Percentiles rank a stretch among this genome's conserved stretches.
Evolutionary conservation across 2,113 vertebrate genomes (phyloP).

Genomic region (Periophthalmus modestus): DNA sequence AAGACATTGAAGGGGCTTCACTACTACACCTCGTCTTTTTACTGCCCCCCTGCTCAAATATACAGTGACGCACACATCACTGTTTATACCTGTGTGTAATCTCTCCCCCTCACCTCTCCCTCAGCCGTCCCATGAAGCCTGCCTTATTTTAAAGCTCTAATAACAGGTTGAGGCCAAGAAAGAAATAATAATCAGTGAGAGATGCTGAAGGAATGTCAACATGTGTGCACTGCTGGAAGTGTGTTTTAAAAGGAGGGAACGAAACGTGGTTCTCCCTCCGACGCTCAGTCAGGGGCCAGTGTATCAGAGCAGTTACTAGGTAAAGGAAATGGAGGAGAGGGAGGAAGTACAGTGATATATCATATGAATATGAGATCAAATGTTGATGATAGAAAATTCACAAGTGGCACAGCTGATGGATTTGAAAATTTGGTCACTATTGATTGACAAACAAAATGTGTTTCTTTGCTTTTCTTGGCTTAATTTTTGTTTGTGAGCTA

Average conservation of each 20-base stretch:
- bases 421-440: no score
- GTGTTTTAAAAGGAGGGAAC: constrained; percentile 39
- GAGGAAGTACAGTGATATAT: not conserved
- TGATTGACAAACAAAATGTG: no score
- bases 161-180: constrained; percentile 48
- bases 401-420: no score
- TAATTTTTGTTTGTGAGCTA: no score
- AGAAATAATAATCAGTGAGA: constrained; percentile 68
- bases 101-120: constrained; percentile 21
- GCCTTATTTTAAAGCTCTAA: constrained; percentile 63
- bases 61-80: constrained; percentile 25
- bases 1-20: constrained; percentile 5
- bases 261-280: constrained; percentile 48
- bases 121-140: constrained; percentile 44
- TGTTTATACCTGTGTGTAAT: constrained; percentile 32
- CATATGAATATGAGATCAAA: not conserved
- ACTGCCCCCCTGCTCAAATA: constrained; percentile 19
- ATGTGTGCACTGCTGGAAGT: constrained; percentile 45
- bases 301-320: constrained; percentile 24
- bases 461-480: no score
- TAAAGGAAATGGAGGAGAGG: constrained; percentile 19
- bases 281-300: constrained; percentile 27
- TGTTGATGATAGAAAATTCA: no score
- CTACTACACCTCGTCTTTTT: constrained; percentile 15
- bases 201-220: constrained; percentile 68